Percentiles rank a stretch among this genome's conserved stretches.
Conservation (phyloP, 2,797 vertebrate species). For the Artibeus jamaicensis region DNA sequence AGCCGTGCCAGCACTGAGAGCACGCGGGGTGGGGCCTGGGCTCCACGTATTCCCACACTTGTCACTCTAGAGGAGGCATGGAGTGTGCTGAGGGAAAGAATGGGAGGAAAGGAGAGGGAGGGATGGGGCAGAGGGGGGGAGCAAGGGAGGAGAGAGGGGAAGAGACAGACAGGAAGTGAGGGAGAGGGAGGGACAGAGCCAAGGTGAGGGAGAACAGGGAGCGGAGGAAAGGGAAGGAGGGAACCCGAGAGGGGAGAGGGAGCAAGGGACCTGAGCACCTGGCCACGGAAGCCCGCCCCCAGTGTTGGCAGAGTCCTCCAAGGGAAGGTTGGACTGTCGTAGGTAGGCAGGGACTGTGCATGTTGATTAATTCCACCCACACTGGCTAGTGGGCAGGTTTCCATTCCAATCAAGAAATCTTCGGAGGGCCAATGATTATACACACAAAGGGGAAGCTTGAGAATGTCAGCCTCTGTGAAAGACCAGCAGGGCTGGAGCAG, state of each 20-base stretch:
- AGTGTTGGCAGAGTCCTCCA: not conserved
- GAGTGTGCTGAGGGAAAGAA: not conserved
- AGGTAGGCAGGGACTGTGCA: not conserved
- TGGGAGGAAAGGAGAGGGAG: not conserved
- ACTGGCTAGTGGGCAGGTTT: not conserved
- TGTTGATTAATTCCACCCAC: not conserved
- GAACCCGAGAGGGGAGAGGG: not conserved
- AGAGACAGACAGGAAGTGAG: not conserved
- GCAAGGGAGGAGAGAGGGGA: not conserved
- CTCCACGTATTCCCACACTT: not conserved
- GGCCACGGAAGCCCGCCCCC: not conserved
- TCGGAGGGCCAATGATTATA: not conserved
- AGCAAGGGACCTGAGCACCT: not conserved
- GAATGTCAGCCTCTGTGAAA: not conserved
- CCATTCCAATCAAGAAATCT: not conserved
- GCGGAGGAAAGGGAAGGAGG: not conserved
- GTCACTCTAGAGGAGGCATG: not conserved
- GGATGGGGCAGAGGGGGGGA: rapidly evolving
- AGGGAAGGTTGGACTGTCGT: not conserved
- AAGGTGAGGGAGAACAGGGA: not conserved
- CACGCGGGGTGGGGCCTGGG: not conserved
- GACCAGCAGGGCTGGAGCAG: not conserved
- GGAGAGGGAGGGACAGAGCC: not conserved
- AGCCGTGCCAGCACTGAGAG: rapidly evolving
- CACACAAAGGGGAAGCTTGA: not conserved